Evolutionary conservation across 2,888 invertebrate species (phyloP), one percentile per base, ranked within the genome.

Genomic region (Tortricodes alternella): DNA sequence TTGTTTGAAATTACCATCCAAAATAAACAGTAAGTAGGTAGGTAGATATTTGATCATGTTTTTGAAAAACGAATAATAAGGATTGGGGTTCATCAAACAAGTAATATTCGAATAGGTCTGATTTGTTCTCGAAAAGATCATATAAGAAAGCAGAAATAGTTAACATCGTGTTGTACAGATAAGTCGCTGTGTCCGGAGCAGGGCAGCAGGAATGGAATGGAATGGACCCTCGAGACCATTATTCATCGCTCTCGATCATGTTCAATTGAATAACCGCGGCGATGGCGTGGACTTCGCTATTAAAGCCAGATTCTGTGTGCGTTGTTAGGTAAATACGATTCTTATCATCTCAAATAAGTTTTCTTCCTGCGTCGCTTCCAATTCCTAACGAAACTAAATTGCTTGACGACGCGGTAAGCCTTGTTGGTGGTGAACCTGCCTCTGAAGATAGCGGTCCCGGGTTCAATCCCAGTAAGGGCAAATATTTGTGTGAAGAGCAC

Each of bases 241-340:
- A 83, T 77, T 80, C 82, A 83, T 78, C 78, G 79, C 72, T 75
- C 77, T 79, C 80, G 81, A 83, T 84, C 76, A 75, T 63, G 66
- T 76, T 85, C 85, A 87, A 88, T 87, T 87, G 88, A 84, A 86
- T 86, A 86, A 87, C 84, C 75, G 78, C 74, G 70, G 69, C 68
- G 78, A 71, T 77, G 78, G 72, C 73, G 74, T 69, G 67, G 76
- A 71, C 64, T 67, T 73, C 65, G 66, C 67, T 70, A 76, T 76
- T 74, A 74, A 69, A 69, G 68, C 63, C 68, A 70, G 71, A 71
- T 70, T 65, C 68, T 68, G 29, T 46, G 71, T 70, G 70, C 72
- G 74, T 78, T 83, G 82, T 83, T 80, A 82, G 80, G 83, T 84
- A 80, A 82, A 83, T 83, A 78, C 67, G 71, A 64, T 60, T 61